Conservation (phyloP, 2,888 invertebrate species). For the Thalpophila matura region DNA sequence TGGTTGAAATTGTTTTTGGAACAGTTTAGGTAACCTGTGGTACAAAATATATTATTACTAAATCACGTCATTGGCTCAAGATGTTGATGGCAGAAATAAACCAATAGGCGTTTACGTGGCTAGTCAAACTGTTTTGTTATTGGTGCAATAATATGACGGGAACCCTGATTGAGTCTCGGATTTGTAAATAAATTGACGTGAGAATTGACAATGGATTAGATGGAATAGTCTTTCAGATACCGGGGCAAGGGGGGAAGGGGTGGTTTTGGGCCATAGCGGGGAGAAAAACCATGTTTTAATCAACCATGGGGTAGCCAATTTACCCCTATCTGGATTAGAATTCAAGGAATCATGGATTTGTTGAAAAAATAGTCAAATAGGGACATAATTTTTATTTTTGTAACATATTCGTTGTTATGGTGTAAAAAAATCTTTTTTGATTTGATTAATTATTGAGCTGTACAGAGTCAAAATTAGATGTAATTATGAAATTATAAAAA, state of each 20-base stretch:
- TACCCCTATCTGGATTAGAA: slow-evolving; percentile 7
- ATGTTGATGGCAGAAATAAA: not conserved
- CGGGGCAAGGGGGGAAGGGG: too few relatives aligned
- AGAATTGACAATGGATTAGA: too few relatives aligned
- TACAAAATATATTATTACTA: not conserved
- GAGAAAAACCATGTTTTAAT: not conserved
- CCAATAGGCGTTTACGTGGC: slow-evolving; percentile 6
- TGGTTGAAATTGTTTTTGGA: slow-evolving; percentile 41
- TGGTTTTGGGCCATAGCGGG: not conserved
- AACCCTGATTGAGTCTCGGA: too few relatives aligned
- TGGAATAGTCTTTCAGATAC: slow-evolving; percentile 7
- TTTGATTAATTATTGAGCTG: slow-evolving; percentile 36
- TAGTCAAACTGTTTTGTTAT: slow-evolving; percentile 10
- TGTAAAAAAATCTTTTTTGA: slow-evolving; percentile 17
- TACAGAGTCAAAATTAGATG: slow-evolving; percentile 27
- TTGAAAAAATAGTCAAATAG: slow-evolving; percentile 11
- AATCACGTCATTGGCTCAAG: slow-evolving; percentile 4
- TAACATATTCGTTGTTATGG: slow-evolving; percentile 6
- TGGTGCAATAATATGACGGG: slow-evolving; percentile 7
- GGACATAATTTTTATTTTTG: slow-evolving; percentile 22
- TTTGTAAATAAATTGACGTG: too few relatives aligned
- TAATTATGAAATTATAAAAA: slow-evolving; percentile 38
- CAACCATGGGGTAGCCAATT: not conserved
- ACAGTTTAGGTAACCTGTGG: slow-evolving; percentile 1
- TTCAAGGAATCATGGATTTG: slow-evolving; percentile 9